Evolutionary conservation across 1,140 invertebrate species (phyloP), one percentile per base, ranked within the genome.

Genomic region (Ostrea edulis): DNA sequence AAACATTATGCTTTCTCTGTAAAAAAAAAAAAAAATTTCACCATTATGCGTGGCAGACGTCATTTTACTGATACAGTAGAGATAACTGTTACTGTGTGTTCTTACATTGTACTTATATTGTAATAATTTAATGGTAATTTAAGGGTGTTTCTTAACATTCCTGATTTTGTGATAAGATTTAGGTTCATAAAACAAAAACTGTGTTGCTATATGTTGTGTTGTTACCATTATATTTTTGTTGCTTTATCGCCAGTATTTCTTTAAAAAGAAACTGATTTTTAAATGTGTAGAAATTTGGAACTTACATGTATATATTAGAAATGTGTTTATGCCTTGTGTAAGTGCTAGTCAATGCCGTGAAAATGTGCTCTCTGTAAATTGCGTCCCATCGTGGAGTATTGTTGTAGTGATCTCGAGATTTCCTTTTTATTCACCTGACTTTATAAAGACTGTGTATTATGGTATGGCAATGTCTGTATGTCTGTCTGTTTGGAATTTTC

Each of bases 91-190:
- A 44, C 5, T 44, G 35, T 44, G 35, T 44, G 35, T 44, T 2
- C 35, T 44, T 44, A 44, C 5, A 5, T 44, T 44, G 35, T 44
- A 44, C 35, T 44, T 44, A 44, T 44, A 44, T 44, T 44, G 35
- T 44, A 62, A 20, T 62, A 62, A 58, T 62, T 62, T 62, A 62
- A 62, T 20, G 55, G 55, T 62, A 20, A 62, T 62, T 62, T 62
- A 62, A 77, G 68, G 68, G 68, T 77, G 68, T 77, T 77, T 62
- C 58, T 62, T 29, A 77, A 77, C 68, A 77, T 77, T 77, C 68
- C 68, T 44, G 25, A 25, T 29, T 25, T 14, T 77, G 68, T 77
- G 68, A 77, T 77, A 77, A 77, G 12, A 2, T 77, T 77, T 9
- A 77, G 29, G 29, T 25, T 77, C 29, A 8, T 77, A 12, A 44